phyloP scores from a whole-genome alignment of 2,888 invertebrate genomes.

The Dysmachus trigonus region DNA sequence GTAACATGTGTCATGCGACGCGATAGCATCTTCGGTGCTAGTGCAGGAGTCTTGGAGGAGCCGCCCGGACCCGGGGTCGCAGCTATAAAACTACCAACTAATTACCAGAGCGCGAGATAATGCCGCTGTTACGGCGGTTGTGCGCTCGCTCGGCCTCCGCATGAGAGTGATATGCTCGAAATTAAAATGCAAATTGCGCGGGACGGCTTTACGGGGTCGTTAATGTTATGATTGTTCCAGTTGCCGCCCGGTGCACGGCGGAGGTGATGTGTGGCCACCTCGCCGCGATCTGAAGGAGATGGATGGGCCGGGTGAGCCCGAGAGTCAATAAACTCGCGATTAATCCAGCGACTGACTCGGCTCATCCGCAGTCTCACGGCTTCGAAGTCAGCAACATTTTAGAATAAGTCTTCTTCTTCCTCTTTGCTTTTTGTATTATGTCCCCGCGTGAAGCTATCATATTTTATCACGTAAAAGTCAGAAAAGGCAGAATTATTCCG shows the following conservation, averaged over 20 bases:
- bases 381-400: not conserved
- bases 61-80: not conserved
- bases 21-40: not conserved
- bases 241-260: not conserved
- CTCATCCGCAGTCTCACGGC: not conserved
- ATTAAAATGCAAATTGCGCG: slow-evolving; percentile 26
- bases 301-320: not conserved
- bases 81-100: slow-evolving; percentile 27
- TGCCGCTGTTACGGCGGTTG: not conserved
- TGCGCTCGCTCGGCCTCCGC: not conserved
- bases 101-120: slow-evolving; percentile 28
- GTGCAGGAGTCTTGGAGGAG: not conserved
- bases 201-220: not conserved
- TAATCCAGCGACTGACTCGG: not conserved
- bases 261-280: not conserved
- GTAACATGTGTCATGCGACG: slow-evolving; percentile 17
- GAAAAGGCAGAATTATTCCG: too few species aligned
- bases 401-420: not conserved
- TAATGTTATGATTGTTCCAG: slow-evolving; percentile 24
- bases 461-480: too few species aligned
- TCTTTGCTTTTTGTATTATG: too few species aligned
- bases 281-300: not conserved
- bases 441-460: too few species aligned
- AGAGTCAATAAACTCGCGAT: not conserved
- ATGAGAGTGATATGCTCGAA: not conserved